Evolutionary conservation across 2,888 invertebrate genomes (phyloP), one percentile per base, ranked within the genome.

Genomic region (Imbricaverruca yamaguchii): DNA sequence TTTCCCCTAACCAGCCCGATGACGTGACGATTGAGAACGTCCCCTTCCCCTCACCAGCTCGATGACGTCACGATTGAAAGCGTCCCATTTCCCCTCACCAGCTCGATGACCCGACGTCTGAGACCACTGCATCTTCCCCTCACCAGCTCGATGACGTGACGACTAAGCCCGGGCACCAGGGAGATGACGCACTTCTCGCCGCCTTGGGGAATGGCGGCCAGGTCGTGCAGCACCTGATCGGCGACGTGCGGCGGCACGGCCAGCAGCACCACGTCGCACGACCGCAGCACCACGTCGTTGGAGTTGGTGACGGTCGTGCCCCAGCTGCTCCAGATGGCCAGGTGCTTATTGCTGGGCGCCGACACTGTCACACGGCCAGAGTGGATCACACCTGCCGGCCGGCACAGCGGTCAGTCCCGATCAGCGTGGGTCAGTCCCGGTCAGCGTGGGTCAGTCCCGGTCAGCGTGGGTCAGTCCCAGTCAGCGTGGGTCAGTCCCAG

Each of bases 161-260:
- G 79, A 15, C 57, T 25, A 15, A 79, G 57, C 6, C 59, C 79
- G 23, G 79, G 79, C 79, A 79, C 57, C 79, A 79, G 23, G 0
- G 79, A 79, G 79, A 79, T 79, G 57, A 79, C 57, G 59, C 79
- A 79, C 57, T 57, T 57, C 23, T 79, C 79, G 13, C 25, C 23
- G 23, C n/a, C 12, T 57, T 23, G 23, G n/a, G 23, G n/a, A 13
- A 15, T 13, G 79, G 79, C 25, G 79, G 79, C 13, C 57, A 79
- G 79, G 6, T n/a, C 57, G 57, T 21, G 23, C 23, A 79, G 25
- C 57, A 23, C 79, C 13, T 11, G 15, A 23, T 57, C 57, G 13
- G 59, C 79, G 8, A 1, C 23, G 12, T 3, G 57, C 13, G 59
- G 12, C 79, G 79, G 79, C 56, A 59, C 79, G 7, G 57, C 56